Conservation (phyloP, 2,888 invertebrate genomes). For the Pseudococcus longispinus region DNA sequence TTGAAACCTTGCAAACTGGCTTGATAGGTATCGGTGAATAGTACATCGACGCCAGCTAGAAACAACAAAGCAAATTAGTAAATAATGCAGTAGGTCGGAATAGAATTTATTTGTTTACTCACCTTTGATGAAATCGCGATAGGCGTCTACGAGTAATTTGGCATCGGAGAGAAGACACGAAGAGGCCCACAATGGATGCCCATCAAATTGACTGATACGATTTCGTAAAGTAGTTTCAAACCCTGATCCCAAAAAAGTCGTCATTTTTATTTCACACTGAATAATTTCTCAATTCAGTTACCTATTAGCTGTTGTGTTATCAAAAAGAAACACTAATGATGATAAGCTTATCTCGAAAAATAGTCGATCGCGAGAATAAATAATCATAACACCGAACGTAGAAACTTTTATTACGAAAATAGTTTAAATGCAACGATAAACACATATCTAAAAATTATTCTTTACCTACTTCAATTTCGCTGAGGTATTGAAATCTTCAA, state of each 20-base stretch:
- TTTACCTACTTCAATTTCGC: no score
- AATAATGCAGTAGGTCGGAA: background rate
- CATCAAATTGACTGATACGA: background rate
- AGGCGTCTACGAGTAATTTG: conserved; percentile 79
- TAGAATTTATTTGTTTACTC: conserved; percentile 45
- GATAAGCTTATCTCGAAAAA: no score
- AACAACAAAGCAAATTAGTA: background rate
- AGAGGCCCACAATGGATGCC: conserved; percentile 88
- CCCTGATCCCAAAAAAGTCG: background rate
- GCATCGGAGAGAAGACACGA: conserved; percentile 80
- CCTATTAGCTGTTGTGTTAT: background rate
- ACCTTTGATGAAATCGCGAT: conserved; percentile 83
- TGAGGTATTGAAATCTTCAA: background rate
- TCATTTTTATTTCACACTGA: background rate
- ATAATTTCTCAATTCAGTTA: no score
- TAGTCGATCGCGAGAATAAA: background rate
- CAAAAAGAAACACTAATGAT: background rate
- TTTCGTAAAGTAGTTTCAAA: background rate
- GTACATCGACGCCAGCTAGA: conserved; percentile 83
- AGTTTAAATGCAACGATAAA: no score
- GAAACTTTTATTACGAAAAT: background rate
- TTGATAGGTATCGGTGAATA: conserved; percentile 91
- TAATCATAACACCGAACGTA: background rate
- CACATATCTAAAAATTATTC: no score
- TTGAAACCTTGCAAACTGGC: conserved; percentile 80